phyloP scores from a whole-genome alignment of 2,888 invertebrate species.

The Phyllotreta cruciferae region DNA sequence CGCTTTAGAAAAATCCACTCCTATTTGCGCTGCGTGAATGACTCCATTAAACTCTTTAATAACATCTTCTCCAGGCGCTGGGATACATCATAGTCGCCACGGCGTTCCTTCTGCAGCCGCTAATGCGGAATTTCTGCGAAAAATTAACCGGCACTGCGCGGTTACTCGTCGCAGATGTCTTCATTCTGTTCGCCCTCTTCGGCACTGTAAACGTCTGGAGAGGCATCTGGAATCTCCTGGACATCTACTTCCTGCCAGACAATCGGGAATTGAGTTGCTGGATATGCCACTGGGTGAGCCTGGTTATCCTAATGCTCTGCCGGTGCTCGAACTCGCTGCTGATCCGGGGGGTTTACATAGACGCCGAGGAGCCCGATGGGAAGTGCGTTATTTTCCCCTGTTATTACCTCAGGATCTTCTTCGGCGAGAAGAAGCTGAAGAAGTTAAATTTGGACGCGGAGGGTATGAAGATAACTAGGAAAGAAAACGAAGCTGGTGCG shows the following conservation, averaged over 20 bases:
- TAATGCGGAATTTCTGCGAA: constrained; percentile 75
- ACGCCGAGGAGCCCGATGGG: constrained; percentile 83
- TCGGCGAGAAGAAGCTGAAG: constrained; percentile 72
- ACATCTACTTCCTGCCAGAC: constrained; percentile 80
- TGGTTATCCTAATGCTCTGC: constrained; percentile 76
- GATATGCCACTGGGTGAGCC: constrained; percentile 79
- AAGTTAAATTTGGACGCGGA: constrained; percentile 54
- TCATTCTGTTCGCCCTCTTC: constrained; percentile 77
- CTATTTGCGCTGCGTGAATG: too few species aligned
- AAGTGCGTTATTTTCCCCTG: constrained; percentile 86
- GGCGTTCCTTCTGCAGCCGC: constrained; percentile 77
- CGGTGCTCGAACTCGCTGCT: constrained; percentile 88
- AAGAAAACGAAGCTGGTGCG: constrained; percentile 36
- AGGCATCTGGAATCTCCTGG: constrained; percentile 83
- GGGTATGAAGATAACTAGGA: constrained; percentile 3
- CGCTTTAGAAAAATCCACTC: too few species aligned
- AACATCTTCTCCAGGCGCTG: constrained; percentile 64
- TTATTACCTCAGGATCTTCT: constrained; percentile 80
- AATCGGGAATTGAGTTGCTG: constrained; percentile 78
- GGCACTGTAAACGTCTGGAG: constrained; percentile 90
- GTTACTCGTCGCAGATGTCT: constrained; percentile 76
- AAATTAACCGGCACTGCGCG: constrained; percentile 71
- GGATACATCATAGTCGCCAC: constrained; percentile 77
- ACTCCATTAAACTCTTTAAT: not conserved
- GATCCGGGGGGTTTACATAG: constrained; percentile 87